phyloP scores from a whole-genome alignment of 2,113 vertebrate genomes.

The Pedetes capensis region DNA sequence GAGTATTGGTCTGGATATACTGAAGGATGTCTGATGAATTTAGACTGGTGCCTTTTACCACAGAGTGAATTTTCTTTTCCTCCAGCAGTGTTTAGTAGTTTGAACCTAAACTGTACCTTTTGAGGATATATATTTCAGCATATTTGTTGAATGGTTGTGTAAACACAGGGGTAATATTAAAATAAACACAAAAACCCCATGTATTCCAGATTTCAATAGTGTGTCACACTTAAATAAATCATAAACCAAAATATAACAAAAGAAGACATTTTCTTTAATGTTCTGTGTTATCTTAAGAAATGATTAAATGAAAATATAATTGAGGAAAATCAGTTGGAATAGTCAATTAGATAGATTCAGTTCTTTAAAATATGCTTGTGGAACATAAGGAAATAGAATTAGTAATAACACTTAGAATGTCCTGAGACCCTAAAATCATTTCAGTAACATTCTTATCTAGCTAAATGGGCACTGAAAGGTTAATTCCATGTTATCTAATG shows the following conservation, averaged over 20 bases:
- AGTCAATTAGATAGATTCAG: neutral
- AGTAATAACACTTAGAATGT: neutral
- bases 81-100: neutral
- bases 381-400: neutral
- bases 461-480: neutral
- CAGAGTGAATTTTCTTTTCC: neutral
- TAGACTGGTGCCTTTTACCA: neutral
- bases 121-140: neutral
- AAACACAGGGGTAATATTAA: neutral
- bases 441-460: neutral
- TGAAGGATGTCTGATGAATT: neutral
- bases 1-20: neutral
- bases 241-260: conserved; percentile 22
- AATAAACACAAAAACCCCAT: neutral
- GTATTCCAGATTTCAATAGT: conserved; percentile 1
- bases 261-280: conserved; percentile 8
- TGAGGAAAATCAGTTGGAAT: conserved; percentile 26
- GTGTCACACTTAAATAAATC: conserved; percentile 12
- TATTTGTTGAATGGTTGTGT: neutral
- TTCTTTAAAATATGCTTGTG: conserved; percentile 13
- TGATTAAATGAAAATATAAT: conserved; percentile 12
- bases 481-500: conserved; percentile 36
- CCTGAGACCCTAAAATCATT: neutral
- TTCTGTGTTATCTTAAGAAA: neutral
- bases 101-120: neutral